Conservation (phyloP, 2,113 vertebrate species). For the Campylorhamphus procurvoides region DNA sequence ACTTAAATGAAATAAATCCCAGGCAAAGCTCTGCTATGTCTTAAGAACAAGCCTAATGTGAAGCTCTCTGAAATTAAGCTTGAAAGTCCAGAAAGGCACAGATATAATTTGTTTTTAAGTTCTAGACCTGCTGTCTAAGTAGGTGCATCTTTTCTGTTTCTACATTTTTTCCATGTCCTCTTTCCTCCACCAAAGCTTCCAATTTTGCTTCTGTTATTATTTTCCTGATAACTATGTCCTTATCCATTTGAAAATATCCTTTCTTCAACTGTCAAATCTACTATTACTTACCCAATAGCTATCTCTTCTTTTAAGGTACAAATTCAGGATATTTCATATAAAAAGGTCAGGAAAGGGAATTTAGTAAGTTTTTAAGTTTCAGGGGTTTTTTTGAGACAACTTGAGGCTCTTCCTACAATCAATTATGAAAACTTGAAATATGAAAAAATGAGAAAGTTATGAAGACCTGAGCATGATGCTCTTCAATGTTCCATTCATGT, state of each 20-base stretch:
- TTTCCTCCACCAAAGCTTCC: background rate
- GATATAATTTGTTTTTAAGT: background rate
- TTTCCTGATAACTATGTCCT: background rate
- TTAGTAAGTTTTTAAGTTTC: background rate
- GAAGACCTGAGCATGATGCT: background rate
- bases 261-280: background rate
- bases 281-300: background rate
- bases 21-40: background rate
- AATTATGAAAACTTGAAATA: background rate
- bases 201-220: background rate
- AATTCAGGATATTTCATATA: background rate
- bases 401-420: background rate
- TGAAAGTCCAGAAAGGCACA: background rate
- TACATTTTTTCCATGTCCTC: background rate
- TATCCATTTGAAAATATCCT: background rate
- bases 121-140: background rate
- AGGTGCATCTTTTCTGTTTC: background rate
- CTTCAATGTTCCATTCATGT: background rate
- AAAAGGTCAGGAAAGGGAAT: background rate
- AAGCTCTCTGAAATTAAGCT: background rate
- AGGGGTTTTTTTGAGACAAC: background rate
- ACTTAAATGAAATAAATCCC: background rate
- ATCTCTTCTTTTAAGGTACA: background rate
- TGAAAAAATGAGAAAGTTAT: background rate
- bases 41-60: background rate